phyloP scores from a whole-genome alignment of 2,113 vertebrate species.

The Psephotus haematonotus region DNA sequence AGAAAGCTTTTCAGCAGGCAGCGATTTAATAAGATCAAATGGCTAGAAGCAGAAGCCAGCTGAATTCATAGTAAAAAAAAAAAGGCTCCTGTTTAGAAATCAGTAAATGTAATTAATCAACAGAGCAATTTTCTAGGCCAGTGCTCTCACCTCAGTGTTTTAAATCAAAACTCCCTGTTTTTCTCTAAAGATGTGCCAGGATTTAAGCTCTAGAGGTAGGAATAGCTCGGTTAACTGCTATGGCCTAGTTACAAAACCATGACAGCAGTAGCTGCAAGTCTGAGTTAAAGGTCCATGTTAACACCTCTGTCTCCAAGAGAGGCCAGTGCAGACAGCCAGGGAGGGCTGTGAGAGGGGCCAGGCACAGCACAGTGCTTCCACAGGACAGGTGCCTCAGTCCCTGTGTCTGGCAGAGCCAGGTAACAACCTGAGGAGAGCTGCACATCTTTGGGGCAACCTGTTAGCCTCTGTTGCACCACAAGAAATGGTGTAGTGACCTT shows the following conservation, averaged over 20 bases:
- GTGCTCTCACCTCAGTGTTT: background rate
- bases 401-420: background rate
- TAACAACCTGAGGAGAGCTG: background rate
- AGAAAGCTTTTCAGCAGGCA: background rate
- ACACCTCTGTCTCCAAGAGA: background rate
- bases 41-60: background rate
- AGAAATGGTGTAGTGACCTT: background rate
- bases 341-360: background rate
- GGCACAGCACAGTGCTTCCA: background rate
- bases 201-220: background rate
- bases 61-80: background rate
- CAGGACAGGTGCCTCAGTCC: rapidly evolving
- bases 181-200: background rate
- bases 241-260: background rate
- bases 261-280: background rate
- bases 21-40: background rate
- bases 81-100: background rate
- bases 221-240: background rate
- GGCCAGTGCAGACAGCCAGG: background rate
- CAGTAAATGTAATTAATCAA: background rate
- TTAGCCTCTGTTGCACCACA: no score
- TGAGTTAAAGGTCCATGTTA: background rate
- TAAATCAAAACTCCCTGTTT: background rate
- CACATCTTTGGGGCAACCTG: background rate
- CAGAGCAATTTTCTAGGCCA: background rate